These are phyloP conservation scores for Acholoe squamosa DNA, from an alignment of 2,888 invertebrate genomes.

Conservation along the genomic window DNA sequence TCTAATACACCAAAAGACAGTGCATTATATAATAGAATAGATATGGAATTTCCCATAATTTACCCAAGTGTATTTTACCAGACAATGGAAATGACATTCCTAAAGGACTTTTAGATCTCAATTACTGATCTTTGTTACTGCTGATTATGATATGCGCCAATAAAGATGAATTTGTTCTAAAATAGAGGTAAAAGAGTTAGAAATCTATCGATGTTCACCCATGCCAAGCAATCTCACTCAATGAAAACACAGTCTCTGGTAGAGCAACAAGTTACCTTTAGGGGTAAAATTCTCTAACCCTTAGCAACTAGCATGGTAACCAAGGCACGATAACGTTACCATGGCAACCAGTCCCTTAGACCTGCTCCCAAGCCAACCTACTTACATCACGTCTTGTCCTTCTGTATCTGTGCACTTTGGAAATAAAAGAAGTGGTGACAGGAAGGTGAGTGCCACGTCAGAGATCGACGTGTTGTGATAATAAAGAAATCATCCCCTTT, in stretches of 20 bases:
- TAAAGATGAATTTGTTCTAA: too few relatives aligned
- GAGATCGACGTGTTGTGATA: not conserved
- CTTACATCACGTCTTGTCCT: slow-evolving; percentile 44
- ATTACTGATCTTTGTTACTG: too few relatives aligned
- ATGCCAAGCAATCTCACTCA: not conserved
- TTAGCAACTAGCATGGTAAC: not conserved
- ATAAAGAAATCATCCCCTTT: not conserved
- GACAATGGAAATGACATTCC: too few relatives aligned
- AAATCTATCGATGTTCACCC: not conserved
- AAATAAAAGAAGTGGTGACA: slow-evolving; percentile 25
- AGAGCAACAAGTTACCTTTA: not conserved
- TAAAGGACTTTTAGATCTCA: too few relatives aligned
- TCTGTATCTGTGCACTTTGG: slow-evolving; percentile 10
- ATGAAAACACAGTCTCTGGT: not conserved
- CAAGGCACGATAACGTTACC: not conserved
- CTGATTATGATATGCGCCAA: too few relatives aligned
- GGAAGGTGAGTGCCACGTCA: not conserved
- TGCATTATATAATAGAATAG: too few relatives aligned
- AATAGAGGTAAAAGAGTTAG: too few relatives aligned
- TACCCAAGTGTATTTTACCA: too few relatives aligned
- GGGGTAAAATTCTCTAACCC: not conserved
- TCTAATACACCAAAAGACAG: too few relatives aligned
- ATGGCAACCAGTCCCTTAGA: not conserved
- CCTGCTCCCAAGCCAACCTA: slow-evolving; percentile 34
- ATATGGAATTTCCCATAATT: too few relatives aligned